Evolutionary conservation across 2,888 invertebrate species (phyloP).

Genomic region (Rugalucina vietnamica): DNA sequence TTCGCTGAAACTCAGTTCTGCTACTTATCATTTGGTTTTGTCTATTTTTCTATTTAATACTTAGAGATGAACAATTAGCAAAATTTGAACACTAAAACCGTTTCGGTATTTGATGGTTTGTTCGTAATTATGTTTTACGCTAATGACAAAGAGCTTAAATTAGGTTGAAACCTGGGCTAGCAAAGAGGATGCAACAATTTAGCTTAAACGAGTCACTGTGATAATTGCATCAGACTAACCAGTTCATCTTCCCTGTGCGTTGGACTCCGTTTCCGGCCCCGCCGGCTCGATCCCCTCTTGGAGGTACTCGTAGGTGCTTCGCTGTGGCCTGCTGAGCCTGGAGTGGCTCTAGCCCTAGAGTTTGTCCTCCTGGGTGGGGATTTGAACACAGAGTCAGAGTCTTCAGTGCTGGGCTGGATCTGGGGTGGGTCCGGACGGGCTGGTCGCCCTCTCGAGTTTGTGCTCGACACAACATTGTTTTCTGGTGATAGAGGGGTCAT

Average conservation of each 20-base stretch:
- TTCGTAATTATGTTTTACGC: no score
- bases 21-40: no score
- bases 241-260: slow-evolving; percentile 36
- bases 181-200: no score
- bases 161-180: no score
- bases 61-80: no score
- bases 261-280: slow-evolving; percentile 50
- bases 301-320: background rate
- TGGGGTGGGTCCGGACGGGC: slow-evolving; percentile 34
- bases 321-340: background rate
- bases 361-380: slow-evolving; percentile 39
- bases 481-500: background rate
- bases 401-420: background rate
- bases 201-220: no score
- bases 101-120: no score
- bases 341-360: slow-evolving; percentile 13
- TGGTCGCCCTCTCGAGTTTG: slow-evolving; percentile 12
- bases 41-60: no score
- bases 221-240: no score
- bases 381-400: slow-evolving; percentile 2
- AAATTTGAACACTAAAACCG: no score
- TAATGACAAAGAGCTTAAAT: no score
- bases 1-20: no score
- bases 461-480: background rate
- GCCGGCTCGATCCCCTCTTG: slow-evolving; percentile 9